Conservation (phyloP, 2,113 vertebrate genomes). For the Campylorhamphus procurvoides region DNA sequence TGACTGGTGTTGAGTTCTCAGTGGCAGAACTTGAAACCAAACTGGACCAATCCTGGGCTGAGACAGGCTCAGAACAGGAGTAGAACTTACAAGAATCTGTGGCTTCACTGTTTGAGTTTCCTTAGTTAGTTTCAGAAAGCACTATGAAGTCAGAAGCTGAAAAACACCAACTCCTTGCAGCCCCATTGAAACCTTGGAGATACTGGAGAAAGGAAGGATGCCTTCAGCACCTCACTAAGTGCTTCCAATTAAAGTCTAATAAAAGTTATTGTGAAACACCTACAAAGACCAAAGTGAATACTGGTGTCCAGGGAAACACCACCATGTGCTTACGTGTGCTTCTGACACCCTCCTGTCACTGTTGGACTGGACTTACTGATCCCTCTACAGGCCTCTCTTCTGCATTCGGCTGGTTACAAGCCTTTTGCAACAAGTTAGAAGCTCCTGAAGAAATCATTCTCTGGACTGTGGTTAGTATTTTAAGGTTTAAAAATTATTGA, state of each 20-base stretch:
- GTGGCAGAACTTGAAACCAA: neutral
- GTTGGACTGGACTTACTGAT: neutral
- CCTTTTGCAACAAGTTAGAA: neutral
- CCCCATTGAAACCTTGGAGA: neutral
- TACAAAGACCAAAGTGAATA: neutral
- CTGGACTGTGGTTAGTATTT: neutral
- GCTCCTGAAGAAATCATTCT: neutral
- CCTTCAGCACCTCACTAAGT: neutral
- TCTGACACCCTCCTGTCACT: neutral
- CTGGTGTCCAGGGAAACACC: accelerated
- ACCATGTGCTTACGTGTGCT: neutral
- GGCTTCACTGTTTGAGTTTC: neutral
- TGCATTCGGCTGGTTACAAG: neutral
- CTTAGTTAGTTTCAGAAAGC: neutral
- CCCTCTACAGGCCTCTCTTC: neutral
- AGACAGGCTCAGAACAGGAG: neutral
- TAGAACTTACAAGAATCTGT: neutral
- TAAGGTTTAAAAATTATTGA: neutral
- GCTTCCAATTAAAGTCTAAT: neutral
- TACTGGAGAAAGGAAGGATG: neutral
- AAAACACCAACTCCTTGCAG: neutral
- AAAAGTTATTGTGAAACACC: neutral
- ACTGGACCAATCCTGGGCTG: neutral
- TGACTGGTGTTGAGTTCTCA: neutral
- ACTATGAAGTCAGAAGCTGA: neutral